phyloP scores from a whole-genome alignment of 2,888 invertebrate species.

The Nudaria mundana region DNA sequence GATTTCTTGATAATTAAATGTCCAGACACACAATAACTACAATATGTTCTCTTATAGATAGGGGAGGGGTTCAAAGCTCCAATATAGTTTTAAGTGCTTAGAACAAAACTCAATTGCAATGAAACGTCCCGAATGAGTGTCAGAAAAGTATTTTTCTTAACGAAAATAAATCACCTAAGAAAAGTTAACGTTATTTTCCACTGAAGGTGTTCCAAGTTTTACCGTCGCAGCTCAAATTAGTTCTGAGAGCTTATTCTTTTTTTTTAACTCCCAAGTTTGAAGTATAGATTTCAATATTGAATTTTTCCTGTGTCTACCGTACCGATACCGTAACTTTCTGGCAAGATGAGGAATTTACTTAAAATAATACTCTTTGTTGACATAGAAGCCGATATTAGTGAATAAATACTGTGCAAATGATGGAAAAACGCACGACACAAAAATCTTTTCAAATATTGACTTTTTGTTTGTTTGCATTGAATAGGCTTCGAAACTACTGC shows the following conservation, averaged over 20 bases:
- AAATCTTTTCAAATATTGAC: too few relatives aligned
- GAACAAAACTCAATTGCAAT: slow-evolving; percentile 75
- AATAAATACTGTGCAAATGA: too few relatives aligned
- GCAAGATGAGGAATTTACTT: slow-evolving; percentile 43
- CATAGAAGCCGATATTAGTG: too few relatives aligned
- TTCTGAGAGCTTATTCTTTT: slow-evolving; percentile 50
- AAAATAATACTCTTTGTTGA: too few relatives aligned
- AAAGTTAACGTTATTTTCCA: slow-evolving; percentile 66
- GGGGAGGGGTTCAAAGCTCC: slow-evolving; percentile 48
- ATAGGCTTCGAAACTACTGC: too few relatives aligned
- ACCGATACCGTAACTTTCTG: slow-evolving; percentile 39
- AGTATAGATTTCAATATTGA: slow-evolving; percentile 76
- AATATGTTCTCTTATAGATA: too few relatives aligned
- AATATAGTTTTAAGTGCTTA: slow-evolving; percentile 66
- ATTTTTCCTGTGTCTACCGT: slow-evolving; percentile 61
- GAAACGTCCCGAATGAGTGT: slow-evolving; percentile 60
- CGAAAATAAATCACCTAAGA: slow-evolving; percentile 72
- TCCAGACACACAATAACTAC: too few relatives aligned
- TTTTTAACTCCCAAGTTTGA: slow-evolving; percentile 64
- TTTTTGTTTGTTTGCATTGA: too few relatives aligned
- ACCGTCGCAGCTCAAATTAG: slow-evolving; percentile 70
- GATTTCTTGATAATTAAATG: too few relatives aligned
- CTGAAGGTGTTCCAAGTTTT: slow-evolving; percentile 67
- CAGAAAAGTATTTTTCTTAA: slow-evolving; percentile 62
- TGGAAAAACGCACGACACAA: not conserved